These are phyloP conservation scores for Cepphus grylle DNA, from an alignment of 2,113 vertebrate species.

Conservation along the genomic window DNA sequence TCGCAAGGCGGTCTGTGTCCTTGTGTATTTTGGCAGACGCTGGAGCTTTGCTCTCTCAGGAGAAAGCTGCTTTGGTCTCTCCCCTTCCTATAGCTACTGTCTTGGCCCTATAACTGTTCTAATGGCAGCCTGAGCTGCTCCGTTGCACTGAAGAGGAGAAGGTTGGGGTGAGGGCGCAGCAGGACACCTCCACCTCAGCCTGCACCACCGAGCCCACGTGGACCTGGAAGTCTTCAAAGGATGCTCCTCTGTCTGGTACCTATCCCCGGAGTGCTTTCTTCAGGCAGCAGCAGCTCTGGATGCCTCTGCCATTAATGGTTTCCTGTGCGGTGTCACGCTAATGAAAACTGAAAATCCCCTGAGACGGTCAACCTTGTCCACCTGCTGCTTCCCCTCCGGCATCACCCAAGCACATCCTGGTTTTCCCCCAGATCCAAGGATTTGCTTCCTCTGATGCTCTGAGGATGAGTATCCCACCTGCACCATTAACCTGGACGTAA, in stretches of 20 bases:
- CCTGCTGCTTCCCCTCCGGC: not conserved
- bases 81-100: not conserved
- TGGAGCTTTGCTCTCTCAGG: not conserved
- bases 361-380: not conserved
- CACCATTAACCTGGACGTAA: not conserved
- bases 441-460: not conserved
- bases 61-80: not conserved
- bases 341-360: not conserved
- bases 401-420: not conserved
- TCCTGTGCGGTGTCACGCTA: not conserved
- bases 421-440: not conserved
- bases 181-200: not conserved
- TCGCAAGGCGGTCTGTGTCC: not conserved
- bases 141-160: not conserved
- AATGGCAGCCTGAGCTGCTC: not conserved
- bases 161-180: not conserved
- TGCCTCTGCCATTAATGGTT: not conserved
- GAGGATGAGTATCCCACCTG: not conserved
- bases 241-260: not conserved
- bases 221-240: not conserved
- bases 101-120: not conserved
- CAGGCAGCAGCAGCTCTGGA: not conserved
- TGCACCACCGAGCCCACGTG: rapidly evolving
- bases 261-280: not conserved
- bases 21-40: conserved; percentile 32